Percentiles rank a stretch among this genome's conserved stretches.
phyloP scores from a whole-genome alignment of 2,797 vertebrate species.

The Kryptopterus vitreolus region DNA sequence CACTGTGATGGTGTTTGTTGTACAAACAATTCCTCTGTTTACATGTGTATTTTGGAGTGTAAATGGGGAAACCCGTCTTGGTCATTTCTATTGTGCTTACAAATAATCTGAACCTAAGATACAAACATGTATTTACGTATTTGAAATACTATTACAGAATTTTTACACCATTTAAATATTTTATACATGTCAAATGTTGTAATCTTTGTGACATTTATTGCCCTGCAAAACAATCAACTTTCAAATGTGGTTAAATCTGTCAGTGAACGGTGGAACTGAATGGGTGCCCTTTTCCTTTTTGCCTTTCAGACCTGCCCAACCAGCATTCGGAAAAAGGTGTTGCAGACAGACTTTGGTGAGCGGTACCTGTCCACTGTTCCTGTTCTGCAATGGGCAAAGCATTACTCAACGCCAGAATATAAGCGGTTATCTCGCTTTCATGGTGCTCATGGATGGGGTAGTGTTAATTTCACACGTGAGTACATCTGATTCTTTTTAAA shows the following conservation, averaged over 20 bases:
- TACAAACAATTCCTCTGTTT: neutral
- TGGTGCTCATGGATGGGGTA: constrained; percentile 12
- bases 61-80: neutral
- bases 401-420: constrained; percentile 1
- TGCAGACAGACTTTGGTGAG: neutral
- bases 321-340: constrained; percentile 3
- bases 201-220: neutral
- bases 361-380: neutral
- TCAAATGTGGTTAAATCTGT: neutral
- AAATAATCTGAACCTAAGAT: neutral
- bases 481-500: neutral
- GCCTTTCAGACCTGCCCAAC: constrained; percentile 10
- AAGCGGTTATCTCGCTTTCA: neutral
- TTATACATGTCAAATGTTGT: no score
- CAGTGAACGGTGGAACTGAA: no score
- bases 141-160: neutral
- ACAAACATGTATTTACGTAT: neutral
- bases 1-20: neutral
- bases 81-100: neutral
- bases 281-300: neutral
- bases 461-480: neutral
- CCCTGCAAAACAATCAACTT: neutral
- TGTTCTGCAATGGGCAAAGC: constrained; percentile 14
- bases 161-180: no score
- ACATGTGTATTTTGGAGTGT: neutral